Conservation (phyloP, 2,888 invertebrate species). For the Trachelus troglodyta region DNA sequence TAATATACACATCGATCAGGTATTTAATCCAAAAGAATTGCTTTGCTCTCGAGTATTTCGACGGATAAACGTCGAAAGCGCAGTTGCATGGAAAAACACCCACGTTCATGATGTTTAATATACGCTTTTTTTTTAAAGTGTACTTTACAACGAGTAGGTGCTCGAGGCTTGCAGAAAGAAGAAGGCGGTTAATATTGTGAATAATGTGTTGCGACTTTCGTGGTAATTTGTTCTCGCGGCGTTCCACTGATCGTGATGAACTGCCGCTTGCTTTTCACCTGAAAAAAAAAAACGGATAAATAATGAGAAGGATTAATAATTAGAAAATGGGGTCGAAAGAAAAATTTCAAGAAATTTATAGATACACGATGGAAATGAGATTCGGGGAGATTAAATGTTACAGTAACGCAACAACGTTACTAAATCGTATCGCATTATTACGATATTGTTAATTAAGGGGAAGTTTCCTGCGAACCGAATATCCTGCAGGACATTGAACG, state of each 20-base stretch:
- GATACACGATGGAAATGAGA: not conserved
- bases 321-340: not conserved
- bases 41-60: not conserved
- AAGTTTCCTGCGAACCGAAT: not conserved
- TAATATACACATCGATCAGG: not conserved
- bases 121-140: conserved; percentile 14
- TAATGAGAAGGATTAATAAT: conserved; percentile 21
- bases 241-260: conserved; percentile 74
- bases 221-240: conserved; percentile 63
- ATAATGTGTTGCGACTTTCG: conserved; percentile 26
- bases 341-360: not conserved
- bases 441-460: not conserved
- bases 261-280: conserved; percentile 75
- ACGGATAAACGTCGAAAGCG: not conserved
- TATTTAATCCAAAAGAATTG: not conserved
- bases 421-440: not conserved
- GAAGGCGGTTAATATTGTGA: conserved; percentile 30
- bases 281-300: conserved; percentile 16
- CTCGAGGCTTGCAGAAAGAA: conserved; percentile 20
- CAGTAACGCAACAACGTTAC: not conserved
- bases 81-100: not conserved
- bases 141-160: conserved; percentile 33
- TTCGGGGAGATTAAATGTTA: not conserved
- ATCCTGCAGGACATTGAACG: not conserved
- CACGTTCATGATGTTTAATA: conserved; percentile 34